Evolutionary conservation across 2,888 invertebrate species (phyloP).

Genomic region (Monoplex corrugatus): DNA sequence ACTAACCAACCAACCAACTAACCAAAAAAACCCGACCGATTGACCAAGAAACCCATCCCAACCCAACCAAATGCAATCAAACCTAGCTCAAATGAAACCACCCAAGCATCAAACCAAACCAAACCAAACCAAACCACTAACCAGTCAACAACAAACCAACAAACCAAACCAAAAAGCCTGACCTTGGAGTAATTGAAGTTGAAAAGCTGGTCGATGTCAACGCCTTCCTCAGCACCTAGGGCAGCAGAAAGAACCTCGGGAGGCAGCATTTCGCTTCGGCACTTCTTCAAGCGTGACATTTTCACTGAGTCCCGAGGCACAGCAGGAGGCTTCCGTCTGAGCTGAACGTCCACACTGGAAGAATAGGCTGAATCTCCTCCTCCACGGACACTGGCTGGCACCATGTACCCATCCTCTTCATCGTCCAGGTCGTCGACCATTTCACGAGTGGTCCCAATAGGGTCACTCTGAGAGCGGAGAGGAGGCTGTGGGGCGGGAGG

Average conservation of each 20-base stretch:
- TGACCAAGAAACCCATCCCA: no score
- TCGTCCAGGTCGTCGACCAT: constrained; percentile 54
- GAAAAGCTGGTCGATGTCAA: constrained; percentile 66
- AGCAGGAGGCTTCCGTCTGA: constrained; percentile 67
- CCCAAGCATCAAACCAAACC: no score
- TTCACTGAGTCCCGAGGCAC: constrained; percentile 63
- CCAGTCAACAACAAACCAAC: not conserved
- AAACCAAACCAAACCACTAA: not conserved
- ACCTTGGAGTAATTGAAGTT: constrained; percentile 60
- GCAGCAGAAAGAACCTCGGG: constrained; percentile 50
- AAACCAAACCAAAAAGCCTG: not conserved
- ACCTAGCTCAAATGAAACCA: no score
- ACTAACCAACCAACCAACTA: no score
- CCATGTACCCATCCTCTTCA: constrained; percentile 75
- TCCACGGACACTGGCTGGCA: constrained; percentile 64
- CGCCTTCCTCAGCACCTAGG: constrained; percentile 45
- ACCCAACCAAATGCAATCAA: no score
- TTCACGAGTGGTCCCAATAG: not conserved
- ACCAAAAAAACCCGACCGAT: no score
- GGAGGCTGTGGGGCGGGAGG: constrained; percentile 71
- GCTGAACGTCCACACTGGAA: constrained; percentile 59
- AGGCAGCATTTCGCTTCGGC: constrained; percentile 61
- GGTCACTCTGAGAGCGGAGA: constrained; percentile 24
- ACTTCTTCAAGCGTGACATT: constrained; percentile 60
- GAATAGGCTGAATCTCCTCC: constrained; percentile 57